phyloP scores from a whole-genome alignment of 2,888 invertebrate species.

The Oxytorus armatus region DNA sequence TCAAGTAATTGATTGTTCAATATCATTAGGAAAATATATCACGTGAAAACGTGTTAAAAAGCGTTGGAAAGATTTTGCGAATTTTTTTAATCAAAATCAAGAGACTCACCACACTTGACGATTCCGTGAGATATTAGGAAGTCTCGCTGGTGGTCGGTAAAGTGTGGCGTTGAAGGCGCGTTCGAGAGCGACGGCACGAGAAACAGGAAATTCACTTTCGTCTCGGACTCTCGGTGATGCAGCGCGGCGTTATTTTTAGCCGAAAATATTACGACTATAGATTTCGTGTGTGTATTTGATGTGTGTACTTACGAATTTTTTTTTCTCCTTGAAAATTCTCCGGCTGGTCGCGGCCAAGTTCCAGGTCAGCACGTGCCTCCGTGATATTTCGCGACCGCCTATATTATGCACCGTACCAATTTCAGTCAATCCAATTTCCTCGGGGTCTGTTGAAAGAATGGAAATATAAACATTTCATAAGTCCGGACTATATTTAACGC shows the following conservation, averaged over 20 bases:
- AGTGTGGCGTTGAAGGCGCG: background rate
- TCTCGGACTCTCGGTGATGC: constrained; percentile 44
- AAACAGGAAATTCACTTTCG: constrained; percentile 26
- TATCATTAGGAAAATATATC: too few relatives aligned
- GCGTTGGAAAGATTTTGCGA: too few relatives aligned
- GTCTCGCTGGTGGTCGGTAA: too few relatives aligned
- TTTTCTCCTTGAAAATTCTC: constrained; percentile 72
- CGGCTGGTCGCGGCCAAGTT: constrained; percentile 65
- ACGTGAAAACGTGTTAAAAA: too few relatives aligned
- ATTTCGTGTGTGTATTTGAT: constrained; percentile 20
- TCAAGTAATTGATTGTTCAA: too few relatives aligned
- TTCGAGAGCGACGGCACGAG: constrained; percentile 48
- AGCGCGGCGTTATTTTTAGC: constrained; percentile 59
- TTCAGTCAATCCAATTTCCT: constrained; percentile 13
- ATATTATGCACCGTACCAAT: background rate
- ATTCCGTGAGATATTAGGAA: too few relatives aligned
- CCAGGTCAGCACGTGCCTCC: constrained; percentile 46
- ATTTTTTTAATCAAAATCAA: too few relatives aligned
- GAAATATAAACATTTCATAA: constrained; percentile 30
- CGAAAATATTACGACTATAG: constrained; percentile 50
- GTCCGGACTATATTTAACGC: background rate
- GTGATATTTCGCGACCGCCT: constrained; percentile 74
- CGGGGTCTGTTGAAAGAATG: background rate
- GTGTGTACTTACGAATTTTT: constrained; percentile 5
- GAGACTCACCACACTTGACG: too few relatives aligned